Evolutionary conservation across 2,113 vertebrate genomes (phyloP).

Genomic region (Gambusia affinis): DNA sequence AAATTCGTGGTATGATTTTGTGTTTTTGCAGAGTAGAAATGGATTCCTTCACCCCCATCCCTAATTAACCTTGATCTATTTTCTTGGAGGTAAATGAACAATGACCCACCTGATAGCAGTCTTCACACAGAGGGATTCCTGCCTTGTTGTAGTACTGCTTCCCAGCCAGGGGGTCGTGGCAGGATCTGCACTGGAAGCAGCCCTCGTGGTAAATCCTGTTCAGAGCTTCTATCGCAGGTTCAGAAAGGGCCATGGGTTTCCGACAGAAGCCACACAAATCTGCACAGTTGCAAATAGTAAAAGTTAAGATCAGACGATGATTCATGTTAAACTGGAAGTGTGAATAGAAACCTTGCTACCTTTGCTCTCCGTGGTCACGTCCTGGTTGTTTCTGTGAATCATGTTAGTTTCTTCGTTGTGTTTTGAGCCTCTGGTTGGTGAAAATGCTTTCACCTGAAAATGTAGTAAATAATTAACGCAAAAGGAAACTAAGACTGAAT

Average conservation of each 20-base stretch:
- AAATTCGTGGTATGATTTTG: too few relatives aligned
- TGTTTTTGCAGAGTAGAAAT: too few relatives aligned
- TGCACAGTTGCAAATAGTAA: constrained; percentile 61
- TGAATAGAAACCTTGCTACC: constrained; percentile 56
- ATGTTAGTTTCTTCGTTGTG: constrained; percentile 24
- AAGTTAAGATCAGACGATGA: constrained; percentile 15
- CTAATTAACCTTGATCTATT: background rate
- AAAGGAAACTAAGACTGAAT: background rate
- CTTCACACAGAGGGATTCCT: constrained; percentile 85
- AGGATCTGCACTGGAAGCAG: constrained; percentile 92
- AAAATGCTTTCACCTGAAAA: constrained; percentile 56
- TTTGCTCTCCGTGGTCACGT: constrained; percentile 46
- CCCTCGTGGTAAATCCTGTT: constrained; percentile 87
- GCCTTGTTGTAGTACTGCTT: constrained; percentile 91
- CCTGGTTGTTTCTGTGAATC: constrained; percentile 31
- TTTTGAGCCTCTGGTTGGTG: constrained; percentile 67
- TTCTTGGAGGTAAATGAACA: background rate
- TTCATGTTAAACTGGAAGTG: background rate
- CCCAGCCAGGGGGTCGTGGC: constrained; percentile 83
- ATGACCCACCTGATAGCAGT: constrained; percentile 89
- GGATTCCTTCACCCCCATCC: background rate
- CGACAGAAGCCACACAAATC: constrained; percentile 95
- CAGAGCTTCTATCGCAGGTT: constrained; percentile 86
- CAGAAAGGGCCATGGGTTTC: constrained; percentile 79
- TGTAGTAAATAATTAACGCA: background rate